These are phyloP conservation scores for Zaprionus lachaisei DNA, from an alignment of 1,140 invertebrate genomes.

Conservation along the genomic window DNA sequence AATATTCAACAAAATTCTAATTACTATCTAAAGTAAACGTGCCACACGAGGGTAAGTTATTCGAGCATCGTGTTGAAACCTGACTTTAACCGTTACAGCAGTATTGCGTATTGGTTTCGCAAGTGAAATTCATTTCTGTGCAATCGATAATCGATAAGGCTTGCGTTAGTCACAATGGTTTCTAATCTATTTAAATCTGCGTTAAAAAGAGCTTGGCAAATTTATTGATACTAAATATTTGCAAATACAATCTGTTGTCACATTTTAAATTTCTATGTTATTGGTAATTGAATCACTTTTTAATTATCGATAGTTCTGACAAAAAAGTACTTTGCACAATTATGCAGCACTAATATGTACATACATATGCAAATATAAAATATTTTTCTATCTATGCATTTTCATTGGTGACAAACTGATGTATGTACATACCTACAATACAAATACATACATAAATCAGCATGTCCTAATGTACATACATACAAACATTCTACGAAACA, in stretches of 20 bases:
- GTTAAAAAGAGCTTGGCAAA: neutral
- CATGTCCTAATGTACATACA: neutral
- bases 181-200: neutral
- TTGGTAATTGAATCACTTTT: neutral
- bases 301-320: neutral
- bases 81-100: neutral
- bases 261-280: neutral
- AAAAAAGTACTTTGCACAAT: neutral
- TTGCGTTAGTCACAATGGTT: neutral
- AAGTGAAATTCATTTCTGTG: neutral
- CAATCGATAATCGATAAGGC: neutral
- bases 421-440: no score
- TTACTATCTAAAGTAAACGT: neutral
- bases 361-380: no score
- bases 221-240: neutral
- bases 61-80: neutral
- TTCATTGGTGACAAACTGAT: no score
- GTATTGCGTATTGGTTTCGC: neutral
- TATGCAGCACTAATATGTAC: neutral
- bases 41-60: neutral
- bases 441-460: neutral
- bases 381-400: no score
- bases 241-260: neutral
- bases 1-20: neutral
- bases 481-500: neutral